Percentiles rank a stretch among this genome's conserved stretches.
Evolutionary conservation across 2,888 invertebrate species (phyloP).

Genomic region (Drosophila yooni): DNA sequence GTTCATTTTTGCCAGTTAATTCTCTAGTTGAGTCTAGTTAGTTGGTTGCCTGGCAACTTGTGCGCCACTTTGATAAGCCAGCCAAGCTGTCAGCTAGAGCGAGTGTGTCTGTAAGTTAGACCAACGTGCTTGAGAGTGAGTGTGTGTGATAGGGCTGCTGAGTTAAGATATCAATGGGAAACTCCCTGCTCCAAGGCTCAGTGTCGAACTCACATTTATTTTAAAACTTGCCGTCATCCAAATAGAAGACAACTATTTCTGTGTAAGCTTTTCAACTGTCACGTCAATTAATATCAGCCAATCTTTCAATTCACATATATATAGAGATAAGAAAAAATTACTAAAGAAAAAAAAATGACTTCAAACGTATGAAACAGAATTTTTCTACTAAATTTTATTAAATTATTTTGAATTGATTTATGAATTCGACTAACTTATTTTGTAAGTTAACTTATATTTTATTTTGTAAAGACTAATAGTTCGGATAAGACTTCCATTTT

Average conservation of each 20-base stretch:
- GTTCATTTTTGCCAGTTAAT: conserved; percentile 8
- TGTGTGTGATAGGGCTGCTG: conserved; percentile 8
- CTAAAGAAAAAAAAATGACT: background rate
- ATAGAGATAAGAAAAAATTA: background rate
- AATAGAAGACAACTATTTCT: background rate
- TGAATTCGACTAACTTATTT: background rate
- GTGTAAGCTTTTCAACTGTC: background rate
- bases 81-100: background rate
- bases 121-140: conserved; percentile 6
- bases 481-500: background rate
- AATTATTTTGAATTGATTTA: background rate
- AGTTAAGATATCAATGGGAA: conserved; percentile 8
- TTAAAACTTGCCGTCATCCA: background rate
- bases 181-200: background rate
- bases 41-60: conserved; percentile 11
- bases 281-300: background rate
- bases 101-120: background rate
- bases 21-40: conserved; percentile 7
- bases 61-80: conserved; percentile 9
- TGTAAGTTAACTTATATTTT: background rate
- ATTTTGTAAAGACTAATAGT: background rate
- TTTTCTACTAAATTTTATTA: background rate
- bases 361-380: background rate
- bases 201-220: conserved; percentile 10
- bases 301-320: background rate